A percentile compares a stretch with the other conserved stretches of the same genome.
Conservation (phyloP, 2,888 invertebrate genomes). For the Leucozona laternaria region DNA sequence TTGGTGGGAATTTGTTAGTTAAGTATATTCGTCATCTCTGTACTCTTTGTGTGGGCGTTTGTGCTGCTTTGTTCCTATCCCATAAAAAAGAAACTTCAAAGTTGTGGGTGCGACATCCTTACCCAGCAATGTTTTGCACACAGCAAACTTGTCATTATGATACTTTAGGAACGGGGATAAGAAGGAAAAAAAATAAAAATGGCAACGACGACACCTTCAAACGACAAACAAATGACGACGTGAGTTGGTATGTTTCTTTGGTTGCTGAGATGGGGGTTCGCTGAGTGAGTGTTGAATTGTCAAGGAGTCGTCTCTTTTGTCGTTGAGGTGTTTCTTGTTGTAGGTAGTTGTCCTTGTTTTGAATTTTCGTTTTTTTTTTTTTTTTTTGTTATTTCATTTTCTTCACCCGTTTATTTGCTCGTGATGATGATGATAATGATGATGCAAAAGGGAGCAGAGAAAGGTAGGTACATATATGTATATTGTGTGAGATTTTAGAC, state of each 20-base stretch:
- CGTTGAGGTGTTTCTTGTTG: conserved; percentile 68
- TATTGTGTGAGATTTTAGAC: conserved; percentile 64
- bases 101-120: conserved; percentile 67
- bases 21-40: conserved; percentile 26
- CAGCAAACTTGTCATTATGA: conserved; percentile 70
- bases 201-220: conserved; percentile 69
- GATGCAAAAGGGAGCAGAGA: conserved; percentile 32
- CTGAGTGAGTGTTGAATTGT: conserved; percentile 62
- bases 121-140: conserved; percentile 70
- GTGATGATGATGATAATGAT: conserved; percentile 24
- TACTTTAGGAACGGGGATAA: conserved; percentile 43
- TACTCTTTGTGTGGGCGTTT: conserved; percentile 8
- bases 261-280: conserved; percentile 11
- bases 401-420: conserved; percentile 23
- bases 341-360: conserved; percentile 49
- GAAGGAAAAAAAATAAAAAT: conserved; percentile 17
- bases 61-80: conserved; percentile 21
- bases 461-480: neutral
- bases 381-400: too few relatives aligned
- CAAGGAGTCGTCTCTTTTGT: conserved; percentile 72
- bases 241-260: conserved; percentile 29
- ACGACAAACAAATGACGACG: conserved; percentile 72
- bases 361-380: conserved; percentile 33
- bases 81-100: conserved; percentile 63
- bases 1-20: conserved; percentile 66